phyloP scores from a whole-genome alignment of 2,797 vertebrate genomes.

The Lophura swinhoii region DNA sequence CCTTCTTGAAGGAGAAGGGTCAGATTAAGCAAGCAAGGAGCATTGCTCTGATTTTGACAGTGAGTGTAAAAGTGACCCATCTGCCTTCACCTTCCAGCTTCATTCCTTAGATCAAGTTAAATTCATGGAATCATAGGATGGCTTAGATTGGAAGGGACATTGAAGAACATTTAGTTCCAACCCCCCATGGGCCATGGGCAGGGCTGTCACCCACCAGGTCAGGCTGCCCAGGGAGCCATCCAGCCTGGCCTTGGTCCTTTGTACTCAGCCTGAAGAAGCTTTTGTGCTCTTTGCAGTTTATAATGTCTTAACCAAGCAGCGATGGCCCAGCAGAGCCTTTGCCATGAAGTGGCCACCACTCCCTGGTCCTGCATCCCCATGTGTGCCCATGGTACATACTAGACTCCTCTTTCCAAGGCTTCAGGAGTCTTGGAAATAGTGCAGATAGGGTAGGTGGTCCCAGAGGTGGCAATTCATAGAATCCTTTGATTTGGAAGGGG shows the following conservation, averaged over 20 bases:
- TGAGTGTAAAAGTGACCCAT: neutral
- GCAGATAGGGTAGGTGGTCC: neutral
- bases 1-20: neutral
- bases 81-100: neutral
- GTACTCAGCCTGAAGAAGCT: neutral
- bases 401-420: neutral
- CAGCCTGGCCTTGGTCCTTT: neutral
- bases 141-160: too few relatives aligned
- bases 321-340: neutral
- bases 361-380: neutral
- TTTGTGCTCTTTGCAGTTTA: neutral
- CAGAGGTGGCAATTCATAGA: neutral
- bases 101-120: too few relatives aligned
- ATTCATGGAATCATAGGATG: too few relatives aligned
- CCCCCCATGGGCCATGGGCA: too few relatives aligned
- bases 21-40: neutral
- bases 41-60: neutral
- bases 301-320: neutral
- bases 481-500: neutral
- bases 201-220: too few relatives aligned
- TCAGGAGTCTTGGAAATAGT: neutral
- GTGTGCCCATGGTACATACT: accelerated
- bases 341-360: accelerated
- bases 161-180: too few relatives aligned
- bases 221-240: too few relatives aligned